Conservation (phyloP, 1,140 invertebrate species). For the Polypedilum vanderplanki region DNA sequence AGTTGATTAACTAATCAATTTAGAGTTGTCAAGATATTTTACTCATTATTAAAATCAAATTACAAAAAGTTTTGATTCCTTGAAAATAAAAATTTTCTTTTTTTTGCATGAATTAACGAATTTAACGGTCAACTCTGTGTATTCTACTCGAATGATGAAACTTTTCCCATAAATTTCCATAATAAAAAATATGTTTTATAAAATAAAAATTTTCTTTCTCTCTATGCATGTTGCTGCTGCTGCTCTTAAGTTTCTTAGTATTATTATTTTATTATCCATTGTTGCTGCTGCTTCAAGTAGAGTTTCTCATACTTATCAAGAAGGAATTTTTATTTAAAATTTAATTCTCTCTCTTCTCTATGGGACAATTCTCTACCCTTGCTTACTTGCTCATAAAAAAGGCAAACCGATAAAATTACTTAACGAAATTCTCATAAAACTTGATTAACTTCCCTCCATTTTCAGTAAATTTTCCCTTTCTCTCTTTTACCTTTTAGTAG, state of each 20-base stretch:
- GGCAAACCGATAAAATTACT: not conserved
- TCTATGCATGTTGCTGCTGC: too few relatives aligned
- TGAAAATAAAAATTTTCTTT: too few relatives aligned
- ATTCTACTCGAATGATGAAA: not conserved
- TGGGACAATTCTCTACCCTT: not conserved
- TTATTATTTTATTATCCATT: too few relatives aligned
- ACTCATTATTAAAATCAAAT: too few relatives aligned
- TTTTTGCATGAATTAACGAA: not conserved
- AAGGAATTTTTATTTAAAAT: not conserved
- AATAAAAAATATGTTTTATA: not conserved
- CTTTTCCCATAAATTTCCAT: slow-evolving; percentile 7
- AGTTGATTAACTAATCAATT: too few relatives aligned
- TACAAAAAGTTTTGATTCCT: too few relatives aligned
- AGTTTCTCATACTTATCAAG: too few relatives aligned
- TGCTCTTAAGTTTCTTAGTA: too few relatives aligned
- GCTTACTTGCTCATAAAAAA: not conserved
- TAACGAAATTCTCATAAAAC: slow-evolving; percentile 19
- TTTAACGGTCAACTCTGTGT: not conserved
- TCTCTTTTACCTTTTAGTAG: not conserved
- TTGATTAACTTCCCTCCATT: not conserved
- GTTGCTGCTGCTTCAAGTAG: too few relatives aligned
- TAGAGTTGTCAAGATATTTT: too few relatives aligned
- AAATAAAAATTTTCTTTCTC: not conserved
- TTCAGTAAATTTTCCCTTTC: not conserved
- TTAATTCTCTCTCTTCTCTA: not conserved